Conservation (phyloP, 53 echinoderm and acorn worm genomes). For the Luidia sarsii region DNA sequence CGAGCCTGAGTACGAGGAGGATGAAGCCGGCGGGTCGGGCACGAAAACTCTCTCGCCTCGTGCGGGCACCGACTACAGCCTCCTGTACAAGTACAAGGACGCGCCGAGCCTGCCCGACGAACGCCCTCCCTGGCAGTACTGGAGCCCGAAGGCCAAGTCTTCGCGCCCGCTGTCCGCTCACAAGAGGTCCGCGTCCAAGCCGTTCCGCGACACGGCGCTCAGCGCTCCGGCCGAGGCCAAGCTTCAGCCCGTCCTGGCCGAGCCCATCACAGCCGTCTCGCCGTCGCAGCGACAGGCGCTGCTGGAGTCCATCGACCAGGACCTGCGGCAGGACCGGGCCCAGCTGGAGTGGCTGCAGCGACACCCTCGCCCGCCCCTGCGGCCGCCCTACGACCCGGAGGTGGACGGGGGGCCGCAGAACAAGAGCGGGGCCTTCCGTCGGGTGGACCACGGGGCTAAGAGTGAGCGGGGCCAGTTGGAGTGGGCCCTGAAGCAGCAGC, state of each 20-base stretch:
- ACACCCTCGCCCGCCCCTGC: constrained; percentile 65
- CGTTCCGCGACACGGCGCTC: constrained; percentile 80
- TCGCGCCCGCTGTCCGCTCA: neutral
- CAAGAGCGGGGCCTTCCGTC: constrained; percentile 57
- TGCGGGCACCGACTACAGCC: constrained; percentile 80
- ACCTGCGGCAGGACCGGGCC: constrained; percentile 73
- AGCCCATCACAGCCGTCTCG: constrained; percentile 46
- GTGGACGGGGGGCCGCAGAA: constrained; percentile 62
- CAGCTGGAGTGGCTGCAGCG: constrained; percentile 76
- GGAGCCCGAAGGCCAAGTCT: constrained; percentile 48
- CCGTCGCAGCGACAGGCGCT: constrained; percentile 30
- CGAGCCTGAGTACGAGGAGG: constrained; percentile 38
- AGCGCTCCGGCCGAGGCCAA: constrained; percentile 77
- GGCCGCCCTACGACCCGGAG: constrained; percentile 26
- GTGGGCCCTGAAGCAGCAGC: constrained; percentile 63
- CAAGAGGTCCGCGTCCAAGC: constrained; percentile 38
- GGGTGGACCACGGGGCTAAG: constrained; percentile 61
- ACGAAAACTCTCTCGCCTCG: constrained; percentile 73
- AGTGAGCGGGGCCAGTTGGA: constrained; percentile 85
- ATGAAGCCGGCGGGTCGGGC: constrained; percentile 46
- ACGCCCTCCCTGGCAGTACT: constrained; percentile 78
- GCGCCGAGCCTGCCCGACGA: constrained; percentile 37
- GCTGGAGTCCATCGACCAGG: constrained; percentile 68
- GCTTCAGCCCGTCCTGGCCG: constrained; percentile 69
- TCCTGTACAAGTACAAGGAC: constrained; percentile 59